Base-by-base conservation (phyloP, 2,113 vertebrate genomes). In the Phalacrocorax brasilianus region DNA sequence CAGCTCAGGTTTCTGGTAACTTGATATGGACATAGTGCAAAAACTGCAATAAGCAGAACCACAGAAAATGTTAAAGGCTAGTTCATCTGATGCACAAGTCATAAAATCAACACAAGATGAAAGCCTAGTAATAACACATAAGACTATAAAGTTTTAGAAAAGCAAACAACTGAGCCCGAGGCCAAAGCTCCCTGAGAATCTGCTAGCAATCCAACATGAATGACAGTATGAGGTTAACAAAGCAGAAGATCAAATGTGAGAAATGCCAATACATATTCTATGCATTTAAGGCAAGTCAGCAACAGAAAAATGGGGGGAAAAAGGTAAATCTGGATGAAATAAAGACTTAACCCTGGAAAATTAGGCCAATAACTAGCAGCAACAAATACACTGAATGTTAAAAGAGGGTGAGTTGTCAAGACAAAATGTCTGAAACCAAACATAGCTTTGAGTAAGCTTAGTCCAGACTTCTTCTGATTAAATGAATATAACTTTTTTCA, bases 51-150 rank as follows among this genome's bases (percentile, higher is more conserved):
- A 47, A 68, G 33, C 72, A 84, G 92, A 88, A 86, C 17, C 58
- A 77, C 33, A 61, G 59, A 73, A 95, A 63, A 81, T 23, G 35
- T 78, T 73, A 75, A 89, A 89, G 78, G 30, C 30, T 33, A 35
- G 44, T 67, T 79, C 72, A 86, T 80, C 40, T 73, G 53, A 89
- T 75, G 42, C 30, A 83, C 42, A 63, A 86, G 73, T 67, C 12
- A 2, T 66, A 85, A 95, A 89, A 91, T 55, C 52, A 94, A 91
- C 89, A 95, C 11, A 44, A 94, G 80, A 89, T 85, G 79, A 95
- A 94, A 82, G 52, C 45, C 82, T 72, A 67, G 85, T 71, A 92
- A 67, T 78, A 88, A 91, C 61, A 79, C 30, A 15, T 75, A 78
- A 73, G 28, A 56, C 50, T 22, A 45, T n/a, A 89, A 82, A 91